Percentiles rank a stretch among this genome's conserved stretches.
These are phyloP conservation scores for Vombatus ursinus DNA, from an alignment of 2,113 vertebrate species.

Conservation along the genomic window DNA sequence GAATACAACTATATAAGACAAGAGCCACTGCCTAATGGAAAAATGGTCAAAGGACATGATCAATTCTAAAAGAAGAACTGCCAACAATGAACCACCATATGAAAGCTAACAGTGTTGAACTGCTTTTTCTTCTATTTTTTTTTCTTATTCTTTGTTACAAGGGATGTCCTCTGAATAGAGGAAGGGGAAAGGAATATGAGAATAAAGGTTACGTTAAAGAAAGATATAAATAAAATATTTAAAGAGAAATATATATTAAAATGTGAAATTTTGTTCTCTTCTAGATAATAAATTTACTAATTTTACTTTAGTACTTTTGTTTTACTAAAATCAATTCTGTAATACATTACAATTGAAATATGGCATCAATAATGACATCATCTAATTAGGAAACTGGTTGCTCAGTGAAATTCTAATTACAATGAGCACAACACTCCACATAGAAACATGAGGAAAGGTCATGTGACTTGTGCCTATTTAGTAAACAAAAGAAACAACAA, in stretches of 20 bases:
- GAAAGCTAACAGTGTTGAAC: not conserved
- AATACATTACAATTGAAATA: constrained; percentile 40
- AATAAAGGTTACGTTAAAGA: not conserved
- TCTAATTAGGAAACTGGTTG: constrained; percentile 34
- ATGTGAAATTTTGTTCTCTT: constrained; percentile 22
- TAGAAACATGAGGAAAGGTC: constrained; percentile 41
- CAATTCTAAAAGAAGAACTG: not conserved
- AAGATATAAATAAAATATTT: not conserved
- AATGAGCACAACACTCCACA: constrained; percentile 20
- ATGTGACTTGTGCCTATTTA: not conserved
- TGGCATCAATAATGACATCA: constrained; percentile 47
- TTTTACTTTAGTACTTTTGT: constrained; percentile 50
- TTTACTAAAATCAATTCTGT: constrained; percentile 32
- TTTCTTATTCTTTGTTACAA: not conserved
- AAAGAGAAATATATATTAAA: not conserved
- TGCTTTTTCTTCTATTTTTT: not conserved
- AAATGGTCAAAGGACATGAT: not conserved
- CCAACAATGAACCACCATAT: not conserved
- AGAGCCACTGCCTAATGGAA: not conserved
- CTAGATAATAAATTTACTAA: constrained; percentile 33
- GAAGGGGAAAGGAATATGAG: not conserved
- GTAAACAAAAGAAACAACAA: not conserved
- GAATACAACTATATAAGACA: not conserved
- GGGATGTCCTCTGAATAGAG: not conserved
- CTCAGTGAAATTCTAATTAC: constrained; percentile 50